A percentile compares a stretch with the other conserved stretches of the same genome.
Conservation (phyloP, 2,888 invertebrate species). For the Acheta domesticus region DNA sequence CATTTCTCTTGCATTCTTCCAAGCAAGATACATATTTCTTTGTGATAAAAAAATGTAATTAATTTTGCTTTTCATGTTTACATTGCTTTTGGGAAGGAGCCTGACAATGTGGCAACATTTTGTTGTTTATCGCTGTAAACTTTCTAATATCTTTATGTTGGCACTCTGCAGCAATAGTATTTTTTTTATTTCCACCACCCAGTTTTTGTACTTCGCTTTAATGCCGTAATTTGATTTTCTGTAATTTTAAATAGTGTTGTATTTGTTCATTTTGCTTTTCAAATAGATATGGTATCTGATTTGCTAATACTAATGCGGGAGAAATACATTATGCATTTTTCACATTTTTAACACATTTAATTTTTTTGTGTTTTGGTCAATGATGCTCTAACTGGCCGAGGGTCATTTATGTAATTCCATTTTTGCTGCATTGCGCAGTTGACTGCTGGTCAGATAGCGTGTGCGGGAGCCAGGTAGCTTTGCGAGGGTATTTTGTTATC, state of each 20-base stretch:
- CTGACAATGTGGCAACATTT: conserved; percentile 20
- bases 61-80: conserved; percentile 26
- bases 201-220: neutral
- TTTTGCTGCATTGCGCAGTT: neutral
- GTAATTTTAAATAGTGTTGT: conserved; percentile 22
- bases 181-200: neutral
- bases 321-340: neutral
- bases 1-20: neutral
- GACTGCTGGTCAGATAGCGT: conserved; percentile 24
- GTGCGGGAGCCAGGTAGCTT: conserved; percentile 24
- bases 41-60: conserved; percentile 22
- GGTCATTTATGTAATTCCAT: neutral
- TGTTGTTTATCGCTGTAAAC: conserved; percentile 7
- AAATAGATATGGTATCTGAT: conserved; percentile 18
- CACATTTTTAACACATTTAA: conserved; percentile 19
- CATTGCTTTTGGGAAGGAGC: conserved; percentile 11
- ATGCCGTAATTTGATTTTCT: conserved; percentile 18
- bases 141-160: conserved; percentile 3
- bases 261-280: conserved; percentile 24
- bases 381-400: neutral
- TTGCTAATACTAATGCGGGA: conserved; percentile 19
- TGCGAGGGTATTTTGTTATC: conserved; percentile 30
- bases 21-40: neutral
- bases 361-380: conserved; percentile 20
- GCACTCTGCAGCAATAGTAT: neutral